These are phyloP conservation scores for Hycleus cichorii DNA, from an alignment of 1,140 invertebrate genomes.

Conservation along the genomic window DNA sequence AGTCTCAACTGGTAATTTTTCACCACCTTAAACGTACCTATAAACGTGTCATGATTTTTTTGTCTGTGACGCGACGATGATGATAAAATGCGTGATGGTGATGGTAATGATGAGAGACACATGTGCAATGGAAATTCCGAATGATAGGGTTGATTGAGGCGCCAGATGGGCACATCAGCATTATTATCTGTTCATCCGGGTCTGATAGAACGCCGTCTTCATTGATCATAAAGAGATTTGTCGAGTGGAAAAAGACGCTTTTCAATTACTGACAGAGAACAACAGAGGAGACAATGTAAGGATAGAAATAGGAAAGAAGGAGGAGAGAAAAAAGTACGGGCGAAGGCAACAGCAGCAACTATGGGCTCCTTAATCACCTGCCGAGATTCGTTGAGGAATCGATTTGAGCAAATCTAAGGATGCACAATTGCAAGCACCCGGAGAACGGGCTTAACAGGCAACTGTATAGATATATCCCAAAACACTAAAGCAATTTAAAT, in stretches of 20 bases:
- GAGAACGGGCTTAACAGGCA: too few relatives aligned
- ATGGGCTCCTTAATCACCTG: too few relatives aligned
- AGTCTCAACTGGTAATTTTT: constrained; percentile 5
- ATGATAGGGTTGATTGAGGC: constrained; percentile 25
- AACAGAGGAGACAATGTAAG: neutral
- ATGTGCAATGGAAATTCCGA: too few relatives aligned
- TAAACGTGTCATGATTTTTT: too few relatives aligned
- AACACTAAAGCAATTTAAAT: constrained; percentile 6
- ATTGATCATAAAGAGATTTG: constrained; percentile 25
- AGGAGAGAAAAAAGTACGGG: neutral
- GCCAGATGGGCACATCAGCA: constrained; percentile 28
- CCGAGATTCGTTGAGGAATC: too few relatives aligned
- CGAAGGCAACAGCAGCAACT: too few relatives aligned
- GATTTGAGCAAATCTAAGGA: too few relatives aligned
- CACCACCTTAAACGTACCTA: neutral
- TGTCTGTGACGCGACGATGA: too few relatives aligned
- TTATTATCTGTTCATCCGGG: constrained; percentile 30
- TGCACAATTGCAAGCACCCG: too few relatives aligned
- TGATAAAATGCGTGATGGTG: too few relatives aligned
- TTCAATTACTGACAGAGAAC: constrained; percentile 5
- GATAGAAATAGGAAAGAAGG: too few relatives aligned
- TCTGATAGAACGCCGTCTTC: constrained; percentile 25
- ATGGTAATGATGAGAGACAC: too few relatives aligned
- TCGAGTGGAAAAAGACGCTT: constrained; percentile 17
- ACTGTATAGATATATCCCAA: neutral